phyloP scores from a whole-genome alignment of 2,888 invertebrate genomes.

The Drosophila melanosoma region DNA sequence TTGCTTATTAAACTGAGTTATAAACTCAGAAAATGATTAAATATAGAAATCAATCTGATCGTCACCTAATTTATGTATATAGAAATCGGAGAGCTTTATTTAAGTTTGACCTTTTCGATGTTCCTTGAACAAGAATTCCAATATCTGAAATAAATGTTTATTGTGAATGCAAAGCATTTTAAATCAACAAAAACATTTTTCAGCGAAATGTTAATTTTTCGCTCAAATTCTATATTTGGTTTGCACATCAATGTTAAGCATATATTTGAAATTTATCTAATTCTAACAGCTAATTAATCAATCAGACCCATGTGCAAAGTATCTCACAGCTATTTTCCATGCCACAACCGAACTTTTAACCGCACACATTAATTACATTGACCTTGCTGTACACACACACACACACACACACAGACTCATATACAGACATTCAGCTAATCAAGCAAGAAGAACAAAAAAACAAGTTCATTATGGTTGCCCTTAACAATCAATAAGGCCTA shows the following conservation, averaged over 20 bases:
- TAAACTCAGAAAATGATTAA: not conserved
- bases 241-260: slow-evolving; percentile 19
- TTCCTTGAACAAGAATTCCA: not conserved
- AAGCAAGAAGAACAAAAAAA: slow-evolving; percentile 26
- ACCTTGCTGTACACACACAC: slow-evolving; percentile 40
- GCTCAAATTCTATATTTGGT: slow-evolving; percentile 11
- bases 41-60: not conserved
- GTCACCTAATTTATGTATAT: not conserved
- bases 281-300: slow-evolving; percentile 51
- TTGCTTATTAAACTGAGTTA: not conserved
- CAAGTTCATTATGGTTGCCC: slow-evolving; percentile 57
- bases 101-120: not conserved
- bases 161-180: slow-evolving; percentile 10
- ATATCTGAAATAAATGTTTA: slow-evolving; percentile 1
- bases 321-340: slow-evolving; percentile 11
- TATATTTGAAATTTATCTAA: not conserved
- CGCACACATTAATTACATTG: slow-evolving; percentile 45
- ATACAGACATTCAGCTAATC: not conserved
- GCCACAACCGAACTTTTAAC: slow-evolving; percentile 16
- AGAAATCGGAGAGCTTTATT: not conserved
- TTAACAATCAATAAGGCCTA: slow-evolving; percentile 53
- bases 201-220: not conserved
- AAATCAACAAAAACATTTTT: slow-evolving; percentile 7
- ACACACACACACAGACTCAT: not conserved
- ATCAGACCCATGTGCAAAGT: slow-evolving; percentile 51